Conservation (phyloP, 2,797 vertebrate genomes). For the Rallus crepitans region DNA sequence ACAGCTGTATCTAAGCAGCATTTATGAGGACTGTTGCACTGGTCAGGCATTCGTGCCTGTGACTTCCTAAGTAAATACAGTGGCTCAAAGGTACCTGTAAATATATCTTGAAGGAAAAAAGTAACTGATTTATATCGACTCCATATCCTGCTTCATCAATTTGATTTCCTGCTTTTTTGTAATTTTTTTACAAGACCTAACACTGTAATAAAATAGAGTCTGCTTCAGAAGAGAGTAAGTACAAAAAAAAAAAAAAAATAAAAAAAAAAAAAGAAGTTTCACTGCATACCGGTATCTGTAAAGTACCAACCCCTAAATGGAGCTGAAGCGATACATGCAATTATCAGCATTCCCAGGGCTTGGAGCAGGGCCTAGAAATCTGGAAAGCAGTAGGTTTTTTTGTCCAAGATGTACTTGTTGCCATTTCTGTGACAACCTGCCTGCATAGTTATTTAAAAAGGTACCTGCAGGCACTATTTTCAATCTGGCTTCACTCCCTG, state of each 20-base stretch:
- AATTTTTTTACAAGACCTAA: neutral
- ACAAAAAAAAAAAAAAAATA: neutral
- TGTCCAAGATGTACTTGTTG: neutral
- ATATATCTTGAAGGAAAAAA: neutral
- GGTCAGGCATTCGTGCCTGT: neutral
- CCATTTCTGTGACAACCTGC: neutral
- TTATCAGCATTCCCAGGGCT: neutral
- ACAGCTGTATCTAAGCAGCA: neutral
- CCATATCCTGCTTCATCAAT: neutral
- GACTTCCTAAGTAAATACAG: neutral
- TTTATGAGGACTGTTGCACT: neutral
- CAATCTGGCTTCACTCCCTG: neutral
- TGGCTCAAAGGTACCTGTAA: neutral
- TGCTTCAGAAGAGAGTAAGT: neutral
- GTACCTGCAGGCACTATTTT: slow-evolving; percentile 2
- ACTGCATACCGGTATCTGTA: neutral
- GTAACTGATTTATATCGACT: neutral
- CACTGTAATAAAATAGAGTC: neutral
- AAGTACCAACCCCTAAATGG: neutral
- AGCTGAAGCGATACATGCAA: neutral
- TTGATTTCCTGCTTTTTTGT: neutral
- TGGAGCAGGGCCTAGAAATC: neutral
- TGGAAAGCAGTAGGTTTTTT: neutral
- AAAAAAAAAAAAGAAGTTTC: neutral
- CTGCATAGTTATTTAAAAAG: neutral